Evolutionary conservation across 2,888 invertebrate genomes (phyloP), one percentile per base, ranked within the genome.

Genomic region (Protonemura montana): DNA sequence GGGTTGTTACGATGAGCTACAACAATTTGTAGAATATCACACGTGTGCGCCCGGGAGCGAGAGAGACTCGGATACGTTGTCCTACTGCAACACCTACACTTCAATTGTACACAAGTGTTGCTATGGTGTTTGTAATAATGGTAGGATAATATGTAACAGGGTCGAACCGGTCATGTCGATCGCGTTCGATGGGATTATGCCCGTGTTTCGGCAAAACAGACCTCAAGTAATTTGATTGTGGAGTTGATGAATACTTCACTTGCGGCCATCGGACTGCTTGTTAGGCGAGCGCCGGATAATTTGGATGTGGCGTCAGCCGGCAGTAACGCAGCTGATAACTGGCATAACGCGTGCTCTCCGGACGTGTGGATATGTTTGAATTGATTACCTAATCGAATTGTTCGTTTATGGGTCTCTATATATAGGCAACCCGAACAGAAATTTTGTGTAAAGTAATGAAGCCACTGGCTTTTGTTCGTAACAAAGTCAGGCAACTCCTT

Each of bases 31-130:
- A 76, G 35, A 35, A 77, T 85, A 83, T 27, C 85, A 77, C 30
- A 41, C 86, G 26, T 30, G 28, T 86, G 85, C 30, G 76, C n/a
- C n/a, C 83, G 85, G 87, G 82, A 84, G 82, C 85, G 87, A 30
- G 85, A 82, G 87, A 30, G 85, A 82, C 82, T 77, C 82, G 85
- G 84, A 86, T 85, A 42, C 82, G 80, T 80, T 84, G 81, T 80
- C 76, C 85, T 84, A 87, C 87, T 59, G 59, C 21, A 81, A 86
- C 86, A 87, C 87, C 87, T 87, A 85, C 77, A 78, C 87, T 87
- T 86, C 42, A 78, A 86, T 80, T 82, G 81, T 35, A 27, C 26
- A 27, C 28, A 27, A 27, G 26, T 28, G 28, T 7, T 27, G 78
- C 28, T 78, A n/a, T 77, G 76, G 78, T 27, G 78, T 78, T 26